phyloP scores from a whole-genome alignment of 2,888 invertebrate genomes.

The Tetanocera ferruginea region DNA sequence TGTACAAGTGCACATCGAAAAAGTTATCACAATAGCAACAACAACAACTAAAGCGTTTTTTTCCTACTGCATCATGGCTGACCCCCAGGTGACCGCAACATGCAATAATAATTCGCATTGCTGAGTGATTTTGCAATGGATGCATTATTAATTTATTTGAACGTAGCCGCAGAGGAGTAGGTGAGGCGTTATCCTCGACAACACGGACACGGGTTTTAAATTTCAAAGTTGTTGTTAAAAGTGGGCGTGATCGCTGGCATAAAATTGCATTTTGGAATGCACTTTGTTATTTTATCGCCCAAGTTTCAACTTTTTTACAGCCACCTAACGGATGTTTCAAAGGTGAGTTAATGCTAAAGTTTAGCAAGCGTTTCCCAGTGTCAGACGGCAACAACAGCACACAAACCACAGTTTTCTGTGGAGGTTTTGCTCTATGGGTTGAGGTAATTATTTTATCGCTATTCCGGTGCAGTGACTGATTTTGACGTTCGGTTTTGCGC shows the following conservation, averaged over 20 bases:
- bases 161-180: not conserved
- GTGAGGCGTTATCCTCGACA: not conserved
- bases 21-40: conserved; percentile 29
- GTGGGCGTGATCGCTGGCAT: conserved; percentile 37
- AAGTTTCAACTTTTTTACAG: not conserved
- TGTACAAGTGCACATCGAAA: conserved; percentile 27
- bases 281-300: conserved; percentile 23
- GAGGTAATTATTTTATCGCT: conserved; percentile 45
- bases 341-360: no score
- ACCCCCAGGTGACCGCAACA: conserved; percentile 28
- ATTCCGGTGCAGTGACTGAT: conserved; percentile 38
- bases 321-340: not conserved
- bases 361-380: no score
- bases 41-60: conserved; percentile 19
- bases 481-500: conserved; percentile 19
- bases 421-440: no score
- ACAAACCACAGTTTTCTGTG: no score
- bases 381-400: no score
- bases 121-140: conserved; percentile 44
- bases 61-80: not conserved
- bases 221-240: conserved; percentile 13
- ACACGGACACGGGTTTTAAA: conserved; percentile 16
- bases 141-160: conserved; percentile 36
- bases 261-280: conserved; percentile 39
- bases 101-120: conserved; percentile 43